A percentile compares a stretch with the other conserved stretches of the same genome.
These are phyloP conservation scores for Ibycter americanus DNA, from an alignment of 2,797 vertebrate species.

Conservation along the genomic window DNA sequence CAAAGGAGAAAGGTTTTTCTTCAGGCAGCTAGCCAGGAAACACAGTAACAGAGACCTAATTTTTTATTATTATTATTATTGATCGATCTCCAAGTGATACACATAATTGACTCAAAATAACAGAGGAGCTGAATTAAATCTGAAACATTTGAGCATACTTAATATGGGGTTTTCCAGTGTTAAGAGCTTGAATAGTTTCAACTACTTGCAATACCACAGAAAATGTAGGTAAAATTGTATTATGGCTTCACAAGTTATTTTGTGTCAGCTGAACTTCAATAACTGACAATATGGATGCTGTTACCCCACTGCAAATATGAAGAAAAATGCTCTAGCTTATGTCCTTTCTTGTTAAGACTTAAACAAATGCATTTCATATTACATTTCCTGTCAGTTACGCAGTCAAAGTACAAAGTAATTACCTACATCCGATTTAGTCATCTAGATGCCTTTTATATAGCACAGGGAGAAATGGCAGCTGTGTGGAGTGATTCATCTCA, in stretches of 20 bases:
- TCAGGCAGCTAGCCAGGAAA: conserved; percentile 42
- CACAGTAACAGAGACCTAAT: neutral
- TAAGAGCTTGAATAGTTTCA: neutral
- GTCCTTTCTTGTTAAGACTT: conserved; percentile 37
- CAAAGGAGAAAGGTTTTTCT: conserved; percentile 9
- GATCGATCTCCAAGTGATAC: conserved; percentile 7
- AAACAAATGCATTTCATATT: conserved; percentile 55
- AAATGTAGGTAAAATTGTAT: neutral
- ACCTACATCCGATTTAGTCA: conserved; percentile 60
- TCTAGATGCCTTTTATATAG: conserved; percentile 50
- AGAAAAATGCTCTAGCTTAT: conserved; percentile 35
- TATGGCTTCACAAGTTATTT: conserved; percentile 10
- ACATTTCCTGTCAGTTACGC: conserved; percentile 48
- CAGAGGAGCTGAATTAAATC: conserved; percentile 19
- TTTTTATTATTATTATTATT: conserved; percentile 45
- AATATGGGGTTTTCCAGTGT: neutral
- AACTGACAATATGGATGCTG: neutral
- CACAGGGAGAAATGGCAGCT: conserved; percentile 38
- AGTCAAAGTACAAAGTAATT: conserved; percentile 60
- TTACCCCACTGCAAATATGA: conserved; percentile 20
- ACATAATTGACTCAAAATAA: conserved; percentile 61
- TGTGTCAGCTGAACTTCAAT: conserved; percentile 9
- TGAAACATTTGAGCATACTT: conserved; percentile 5
- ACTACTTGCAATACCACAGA: neutral
- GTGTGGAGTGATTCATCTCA: conserved; percentile 49